Evolutionary conservation across 35 echinoderm and acorn worm species (phyloP).

Genomic region (Patiria miniata): DNA sequence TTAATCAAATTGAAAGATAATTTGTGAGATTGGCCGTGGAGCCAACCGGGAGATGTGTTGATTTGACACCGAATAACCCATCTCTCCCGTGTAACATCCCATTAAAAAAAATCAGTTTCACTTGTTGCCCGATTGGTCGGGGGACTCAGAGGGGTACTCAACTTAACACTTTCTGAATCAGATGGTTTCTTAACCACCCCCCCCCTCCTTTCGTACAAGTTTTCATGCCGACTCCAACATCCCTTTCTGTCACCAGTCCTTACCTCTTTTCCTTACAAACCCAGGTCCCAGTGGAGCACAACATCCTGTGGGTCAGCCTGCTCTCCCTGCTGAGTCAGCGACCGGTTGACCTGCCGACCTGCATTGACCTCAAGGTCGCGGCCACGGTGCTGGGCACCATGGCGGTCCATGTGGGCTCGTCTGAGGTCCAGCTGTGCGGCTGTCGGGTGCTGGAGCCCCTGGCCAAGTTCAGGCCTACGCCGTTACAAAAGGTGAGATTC

Average conservation of each 20-base stretch:
- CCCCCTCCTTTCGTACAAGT: no score
- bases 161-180: no score
- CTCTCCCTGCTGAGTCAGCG: conserved; percentile 64
- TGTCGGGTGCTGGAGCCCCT: conserved; percentile 70
- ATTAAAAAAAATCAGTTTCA: no score
- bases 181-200: no score
- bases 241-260: neutral
- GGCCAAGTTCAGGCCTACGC: conserved; percentile 79
- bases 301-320: conserved; percentile 84
- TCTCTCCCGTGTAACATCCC: no score
- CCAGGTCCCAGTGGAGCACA: conserved; percentile 85
- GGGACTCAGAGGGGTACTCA: no score
- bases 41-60: no score
- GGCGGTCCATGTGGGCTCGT: conserved; percentile 67
- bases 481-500: conserved; percentile 67
- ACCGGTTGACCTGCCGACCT: conserved; percentile 38
- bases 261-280: neutral
- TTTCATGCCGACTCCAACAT: no score
- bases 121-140: no score
- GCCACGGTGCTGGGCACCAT: conserved; percentile 92
- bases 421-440: conserved; percentile 78
- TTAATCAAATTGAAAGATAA: no score
- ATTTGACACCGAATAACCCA: no score
- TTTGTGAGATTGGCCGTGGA: no score
- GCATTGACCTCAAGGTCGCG: conserved; percentile 83